Evolutionary conservation across 1,140 invertebrate species (phyloP).

Genomic region (Leguminivora glycinivorella): DNA sequence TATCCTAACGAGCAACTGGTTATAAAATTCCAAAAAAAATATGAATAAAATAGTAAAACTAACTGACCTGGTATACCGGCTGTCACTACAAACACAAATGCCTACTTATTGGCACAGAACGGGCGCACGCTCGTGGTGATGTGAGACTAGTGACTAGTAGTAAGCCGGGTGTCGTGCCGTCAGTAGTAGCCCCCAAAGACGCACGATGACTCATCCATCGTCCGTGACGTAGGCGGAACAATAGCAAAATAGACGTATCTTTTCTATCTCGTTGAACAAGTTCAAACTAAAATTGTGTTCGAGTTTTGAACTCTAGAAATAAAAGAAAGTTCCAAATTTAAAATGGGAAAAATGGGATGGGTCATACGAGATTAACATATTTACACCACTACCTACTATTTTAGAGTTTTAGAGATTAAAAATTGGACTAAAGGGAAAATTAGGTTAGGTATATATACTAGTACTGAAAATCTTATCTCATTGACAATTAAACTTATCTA

Average conservation of each 20-base stretch:
- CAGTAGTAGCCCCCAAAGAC: neutral
- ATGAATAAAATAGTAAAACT: neutral
- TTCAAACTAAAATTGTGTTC: no score
- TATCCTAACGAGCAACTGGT: neutral
- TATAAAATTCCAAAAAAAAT: neutral
- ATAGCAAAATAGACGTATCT: neutral
- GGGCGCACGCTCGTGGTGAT: neutral
- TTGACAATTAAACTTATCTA: no score
- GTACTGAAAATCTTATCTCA: no score
- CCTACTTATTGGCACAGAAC: neutral
- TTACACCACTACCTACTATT: no score
- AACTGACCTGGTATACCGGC: neutral
- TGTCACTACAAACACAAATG: neutral
- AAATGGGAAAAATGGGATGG: no score
- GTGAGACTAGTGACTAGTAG: neutral
- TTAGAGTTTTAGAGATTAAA: no score
- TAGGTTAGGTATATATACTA: no score
- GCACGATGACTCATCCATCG: slow-evolving; percentile 1
- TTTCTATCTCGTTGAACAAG: no score
- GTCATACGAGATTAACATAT: no score
- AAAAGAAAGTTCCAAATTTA: no score
- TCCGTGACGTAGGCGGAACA: neutral
- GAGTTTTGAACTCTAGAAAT: no score
- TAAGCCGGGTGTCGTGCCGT: neutral
- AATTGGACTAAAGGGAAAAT: no score